Base-by-base conservation (phyloP, 2,888 invertebrate species). In the Philaethria dido region DNA sequence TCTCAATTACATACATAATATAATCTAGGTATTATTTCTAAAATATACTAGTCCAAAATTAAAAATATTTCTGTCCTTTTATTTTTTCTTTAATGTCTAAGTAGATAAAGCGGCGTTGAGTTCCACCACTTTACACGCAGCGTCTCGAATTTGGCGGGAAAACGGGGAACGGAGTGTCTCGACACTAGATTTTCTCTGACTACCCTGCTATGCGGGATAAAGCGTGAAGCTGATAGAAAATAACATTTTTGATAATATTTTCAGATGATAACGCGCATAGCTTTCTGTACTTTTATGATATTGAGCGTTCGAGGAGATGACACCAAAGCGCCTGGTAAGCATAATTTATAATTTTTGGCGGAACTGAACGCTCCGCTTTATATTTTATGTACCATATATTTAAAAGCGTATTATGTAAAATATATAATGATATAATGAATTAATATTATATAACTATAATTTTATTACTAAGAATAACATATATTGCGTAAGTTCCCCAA, bases 201-300 rank as follows among this genome's bases (percentile, higher is more conserved):
- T n/a, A n/a, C 25, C 25, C 25, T 25, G 25, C 3, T 25, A 25
- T 25, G 25, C 25, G 25, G 25, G 25, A 25, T 4, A 25, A 25
- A 25, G 25, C 25, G 25, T 25, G 25, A 25, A 25, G 25, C 25
- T 25, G 25, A 2, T 4, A 25, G 5, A 25, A 25, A 25, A 25
- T 4, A 25, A 2, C 5, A 9, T 13, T 39, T 39, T 39, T 25
- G 8, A 39, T 61, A n/a, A 36, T 33, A n/a, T 18, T 64, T 65
- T 44, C 64, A 65, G 64, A 65, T 65, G 59, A 44, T 60, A 13
- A 60, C 29, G 6, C 20, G 3, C 14, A 33, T 29, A 20, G 25
- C 36, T 20, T 16, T 59, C 39, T 33, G 16, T 16, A 25, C 33
- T 14, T 16, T 52, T 36, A 18, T 59, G 16, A n/a, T 65, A 42